Percentiles rank a stretch among this genome's conserved stretches.
phyloP scores from a whole-genome alignment of 1,140 invertebrate genomes.

The Elymnias hypermnestra region DNA sequence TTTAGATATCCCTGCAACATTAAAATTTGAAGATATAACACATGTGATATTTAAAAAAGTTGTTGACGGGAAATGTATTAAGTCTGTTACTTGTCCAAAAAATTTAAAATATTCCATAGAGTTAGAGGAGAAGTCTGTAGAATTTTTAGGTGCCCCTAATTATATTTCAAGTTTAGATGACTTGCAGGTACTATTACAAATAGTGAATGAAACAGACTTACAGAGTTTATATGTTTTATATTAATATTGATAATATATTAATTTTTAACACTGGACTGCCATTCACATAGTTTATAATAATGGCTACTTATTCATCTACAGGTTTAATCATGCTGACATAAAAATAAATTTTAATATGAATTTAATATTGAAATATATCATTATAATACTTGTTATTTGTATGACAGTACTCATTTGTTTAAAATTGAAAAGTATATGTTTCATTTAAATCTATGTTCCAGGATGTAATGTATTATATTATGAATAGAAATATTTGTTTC shows the following conservation, averaged over 20 bases:
- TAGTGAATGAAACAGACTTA: constrained; percentile 67
- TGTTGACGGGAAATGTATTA: constrained; percentile 51
- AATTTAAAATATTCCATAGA: constrained; percentile 66
- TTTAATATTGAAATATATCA: constrained; percentile 17
- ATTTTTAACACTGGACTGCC: no score
- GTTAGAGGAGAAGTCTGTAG: constrained; percentile 60
- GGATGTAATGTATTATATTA: not conserved
- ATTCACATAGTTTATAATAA: no score
- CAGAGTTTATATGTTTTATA: constrained; percentile 64
- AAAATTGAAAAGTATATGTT: constrained; percentile 5
- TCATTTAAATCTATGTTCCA: constrained; percentile 1
- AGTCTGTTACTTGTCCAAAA: constrained; percentile 62
- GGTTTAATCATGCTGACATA: not conserved
- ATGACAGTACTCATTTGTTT: constrained; percentile 10
- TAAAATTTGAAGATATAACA: constrained; percentile 35
- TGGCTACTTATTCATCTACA: no score
- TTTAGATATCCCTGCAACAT: constrained; percentile 16
- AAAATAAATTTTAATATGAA: not conserved
- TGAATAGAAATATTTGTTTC: not conserved
- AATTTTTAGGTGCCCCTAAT: constrained; percentile 70
- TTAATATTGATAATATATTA: no score
- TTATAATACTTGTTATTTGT: constrained; percentile 15
- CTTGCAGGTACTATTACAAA: constrained; percentile 69
- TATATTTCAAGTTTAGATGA: constrained; percentile 66
- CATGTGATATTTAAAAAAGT: constrained; percentile 66